A percentile compares a stretch with the other conserved stretches of the same genome.
phyloP scores from a whole-genome alignment of 2,113 vertebrate species.

The Gyps fulvus region DNA sequence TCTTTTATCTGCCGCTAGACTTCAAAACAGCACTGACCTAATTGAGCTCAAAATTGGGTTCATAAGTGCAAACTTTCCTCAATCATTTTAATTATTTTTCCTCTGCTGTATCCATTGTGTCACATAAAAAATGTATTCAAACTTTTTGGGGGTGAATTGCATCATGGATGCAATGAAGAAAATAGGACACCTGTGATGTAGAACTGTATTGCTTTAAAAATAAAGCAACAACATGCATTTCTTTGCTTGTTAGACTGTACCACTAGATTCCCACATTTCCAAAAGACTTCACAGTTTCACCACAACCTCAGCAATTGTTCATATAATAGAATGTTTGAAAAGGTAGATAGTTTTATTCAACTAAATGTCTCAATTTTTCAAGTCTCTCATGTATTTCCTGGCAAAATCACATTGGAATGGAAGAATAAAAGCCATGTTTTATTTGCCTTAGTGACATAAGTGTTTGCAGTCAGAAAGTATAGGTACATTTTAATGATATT shows the following conservation, averaged over 20 bases:
- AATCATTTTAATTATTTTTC: not conserved
- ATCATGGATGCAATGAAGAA: not conserved
- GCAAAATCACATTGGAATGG: not conserved
- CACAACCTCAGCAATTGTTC: not conserved
- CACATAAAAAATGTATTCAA: not conserved
- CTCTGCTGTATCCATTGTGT: not conserved
- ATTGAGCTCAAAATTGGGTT: not conserved
- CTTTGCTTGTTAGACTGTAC: not conserved
- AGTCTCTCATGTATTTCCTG: not conserved
- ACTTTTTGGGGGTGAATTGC: not conserved
- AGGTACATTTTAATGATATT: not conserved
- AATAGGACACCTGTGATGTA: not conserved
- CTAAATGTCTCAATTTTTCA: not conserved
- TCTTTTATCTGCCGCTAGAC: not conserved
- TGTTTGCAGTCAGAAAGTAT: not conserved
- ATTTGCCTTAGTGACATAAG: not conserved
- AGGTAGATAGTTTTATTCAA: not conserved
- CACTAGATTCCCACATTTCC: not conserved
- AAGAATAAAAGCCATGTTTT: not conserved
- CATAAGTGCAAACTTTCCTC: not conserved
- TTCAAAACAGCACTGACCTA: not conserved
- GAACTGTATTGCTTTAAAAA: not conserved
- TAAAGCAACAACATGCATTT: not conserved
- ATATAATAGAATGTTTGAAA: not conserved
- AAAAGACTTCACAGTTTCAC: not conserved